These are phyloP conservation scores for Hemicrepidius hirtus DNA, from an alignment of 2,888 invertebrate species.

Conservation along the genomic window DNA sequence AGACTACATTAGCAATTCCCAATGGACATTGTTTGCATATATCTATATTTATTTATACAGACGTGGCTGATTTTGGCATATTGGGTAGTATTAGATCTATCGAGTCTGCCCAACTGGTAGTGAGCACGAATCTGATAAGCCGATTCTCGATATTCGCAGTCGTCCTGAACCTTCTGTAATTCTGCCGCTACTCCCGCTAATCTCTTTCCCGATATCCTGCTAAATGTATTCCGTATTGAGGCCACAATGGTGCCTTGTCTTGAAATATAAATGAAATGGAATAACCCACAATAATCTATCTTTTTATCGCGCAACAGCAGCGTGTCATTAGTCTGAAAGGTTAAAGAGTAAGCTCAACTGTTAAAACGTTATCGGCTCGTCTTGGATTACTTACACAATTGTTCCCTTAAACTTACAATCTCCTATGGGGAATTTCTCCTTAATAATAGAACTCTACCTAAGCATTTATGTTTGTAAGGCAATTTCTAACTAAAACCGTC, in stretches of 20 bases:
- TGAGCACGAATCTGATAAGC: conserved; percentile 54
- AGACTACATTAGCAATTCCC: conserved; percentile 14
- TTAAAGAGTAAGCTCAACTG: conserved; percentile 38
- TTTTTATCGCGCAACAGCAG: conserved; percentile 38
- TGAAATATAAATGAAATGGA: conserved; percentile 42
- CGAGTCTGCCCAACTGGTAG: conserved; percentile 48
- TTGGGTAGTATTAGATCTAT: conserved; percentile 40
- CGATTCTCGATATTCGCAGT: conserved; percentile 51
- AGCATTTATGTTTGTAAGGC: not conserved
- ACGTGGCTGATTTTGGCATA: conserved; percentile 19
- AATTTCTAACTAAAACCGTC: not conserved
- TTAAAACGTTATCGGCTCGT: conserved; percentile 34
- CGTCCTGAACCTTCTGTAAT: conserved; percentile 43
- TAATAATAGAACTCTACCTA: conserved; percentile 4
- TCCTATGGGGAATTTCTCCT: conserved; percentile 5
- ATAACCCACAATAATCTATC: conserved; percentile 43
- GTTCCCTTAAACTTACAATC: conserved; percentile 27
- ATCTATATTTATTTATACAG: conserved; percentile 26
- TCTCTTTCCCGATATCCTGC: conserved; percentile 47
- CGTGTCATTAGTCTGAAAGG: conserved; percentile 38
- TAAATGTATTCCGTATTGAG: conserved; percentile 41
- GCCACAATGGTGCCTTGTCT: conserved; percentile 40
- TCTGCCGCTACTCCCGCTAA: conserved; percentile 34
- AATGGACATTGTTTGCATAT: not conserved
- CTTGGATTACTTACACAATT: conserved; percentile 35